Conservation (phyloP, 1,140 invertebrate species). For the Dinothrombium tinctorium region DNA sequence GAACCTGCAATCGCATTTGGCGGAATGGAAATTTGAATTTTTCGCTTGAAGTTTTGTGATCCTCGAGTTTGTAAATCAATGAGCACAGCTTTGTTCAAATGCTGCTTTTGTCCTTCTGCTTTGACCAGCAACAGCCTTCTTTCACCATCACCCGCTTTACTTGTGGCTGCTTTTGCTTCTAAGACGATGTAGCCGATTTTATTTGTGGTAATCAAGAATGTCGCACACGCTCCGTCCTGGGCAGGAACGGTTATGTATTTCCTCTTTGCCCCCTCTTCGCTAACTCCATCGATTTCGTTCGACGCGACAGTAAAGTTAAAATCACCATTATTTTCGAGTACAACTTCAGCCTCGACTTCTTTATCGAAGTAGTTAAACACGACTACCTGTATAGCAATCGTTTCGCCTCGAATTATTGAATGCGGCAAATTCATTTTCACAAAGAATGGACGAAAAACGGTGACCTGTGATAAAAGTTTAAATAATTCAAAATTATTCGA, state of each 20-base stretch:
- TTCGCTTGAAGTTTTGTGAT: slow-evolving; percentile 23
- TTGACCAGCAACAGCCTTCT: slow-evolving; percentile 43
- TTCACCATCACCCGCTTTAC: slow-evolving; percentile 35
- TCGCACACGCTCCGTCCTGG: slow-evolving; percentile 38
- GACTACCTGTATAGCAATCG: slow-evolving; percentile 62
- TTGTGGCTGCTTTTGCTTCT: slow-evolving; percentile 31
- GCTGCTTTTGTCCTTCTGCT: slow-evolving; percentile 51
- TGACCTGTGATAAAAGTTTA: slow-evolving; percentile 31
- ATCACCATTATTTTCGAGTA: slow-evolving; percentile 50
- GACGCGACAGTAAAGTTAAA: slow-evolving; percentile 51
- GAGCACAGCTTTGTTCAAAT: slow-evolving; percentile 44
- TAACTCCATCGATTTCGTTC: slow-evolving; percentile 30
- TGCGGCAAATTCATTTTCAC: slow-evolving; percentile 68
- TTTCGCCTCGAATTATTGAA: slow-evolving; percentile 67
- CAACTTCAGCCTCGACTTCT: slow-evolving; percentile 51
- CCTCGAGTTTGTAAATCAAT: slow-evolving; percentile 32
- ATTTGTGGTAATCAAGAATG: slow-evolving; percentile 52
- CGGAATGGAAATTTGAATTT: slow-evolving; percentile 42
- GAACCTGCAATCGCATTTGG: slow-evolving; percentile 44
- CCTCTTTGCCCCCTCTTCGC: slow-evolving; percentile 19
- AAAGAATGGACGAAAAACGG: slow-evolving; percentile 69
- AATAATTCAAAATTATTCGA: too few relatives aligned
- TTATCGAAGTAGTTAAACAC: slow-evolving; percentile 72
- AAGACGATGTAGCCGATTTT: slow-evolving; percentile 49
- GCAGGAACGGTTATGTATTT: slow-evolving; percentile 38